These are phyloP conservation scores for Nudaria mundana DNA, from an alignment of 2,888 invertebrate genomes.

Conservation along the genomic window DNA sequence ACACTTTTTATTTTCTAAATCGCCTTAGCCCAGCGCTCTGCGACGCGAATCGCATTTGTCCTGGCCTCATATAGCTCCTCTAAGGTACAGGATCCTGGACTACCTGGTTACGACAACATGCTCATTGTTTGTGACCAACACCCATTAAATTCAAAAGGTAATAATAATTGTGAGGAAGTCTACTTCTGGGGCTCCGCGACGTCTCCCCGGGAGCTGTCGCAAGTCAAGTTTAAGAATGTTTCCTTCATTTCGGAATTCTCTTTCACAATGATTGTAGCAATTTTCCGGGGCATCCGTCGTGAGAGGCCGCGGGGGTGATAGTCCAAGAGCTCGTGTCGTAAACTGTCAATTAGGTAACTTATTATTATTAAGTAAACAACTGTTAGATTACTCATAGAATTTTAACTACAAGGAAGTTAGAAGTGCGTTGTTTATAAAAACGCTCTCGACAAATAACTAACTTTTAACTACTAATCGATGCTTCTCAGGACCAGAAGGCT, in stretches of 20 bases:
- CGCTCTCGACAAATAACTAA: no score
- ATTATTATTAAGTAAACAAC: background rate
- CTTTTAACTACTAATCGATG: no score
- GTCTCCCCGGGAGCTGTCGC: slow-evolving; percentile 8
- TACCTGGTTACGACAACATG: background rate
- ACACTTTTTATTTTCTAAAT: no score
- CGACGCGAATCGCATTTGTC: no score
- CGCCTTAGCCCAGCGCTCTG: no score
- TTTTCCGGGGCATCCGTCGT: slow-evolving; percentile 78
- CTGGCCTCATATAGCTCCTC: no score
- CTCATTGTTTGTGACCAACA: no score
- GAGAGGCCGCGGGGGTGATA: slow-evolving; percentile 55
- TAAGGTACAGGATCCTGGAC: background rate
- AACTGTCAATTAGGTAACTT: no score
- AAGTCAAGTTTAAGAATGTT: slow-evolving; percentile 60
- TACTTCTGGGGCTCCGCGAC: background rate
- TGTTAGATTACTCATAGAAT: no score
- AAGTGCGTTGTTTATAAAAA: no score
- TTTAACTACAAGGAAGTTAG: no score
- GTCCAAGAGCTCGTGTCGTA: slow-evolving; percentile 39
- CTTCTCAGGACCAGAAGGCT: no score
- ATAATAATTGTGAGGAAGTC: slow-evolving; percentile 8
- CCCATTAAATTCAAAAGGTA: background rate
- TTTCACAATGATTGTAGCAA: slow-evolving; percentile 79
- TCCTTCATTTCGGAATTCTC: slow-evolving; percentile 78